Evolutionary conservation across 2,113 vertebrate genomes (phyloP).

Genomic region (Ailurus styani): DNA sequence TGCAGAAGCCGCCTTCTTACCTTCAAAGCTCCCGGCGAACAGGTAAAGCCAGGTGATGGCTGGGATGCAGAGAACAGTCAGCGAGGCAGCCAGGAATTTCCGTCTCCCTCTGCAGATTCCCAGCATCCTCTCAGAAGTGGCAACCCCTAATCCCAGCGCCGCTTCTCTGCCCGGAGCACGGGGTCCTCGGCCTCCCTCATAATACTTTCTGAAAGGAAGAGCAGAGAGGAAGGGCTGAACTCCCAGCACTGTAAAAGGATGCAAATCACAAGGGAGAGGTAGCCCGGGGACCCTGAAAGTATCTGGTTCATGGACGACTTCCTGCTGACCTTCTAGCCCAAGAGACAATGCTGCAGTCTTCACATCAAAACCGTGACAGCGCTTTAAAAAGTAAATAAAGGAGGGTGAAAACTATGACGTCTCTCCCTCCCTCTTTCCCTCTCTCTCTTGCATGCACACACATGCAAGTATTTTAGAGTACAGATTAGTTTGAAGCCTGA

Average conservation of each 20-base stretch:
- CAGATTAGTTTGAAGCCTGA: neutral
- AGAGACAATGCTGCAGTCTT: neutral
- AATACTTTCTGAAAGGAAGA: constrained; percentile 83
- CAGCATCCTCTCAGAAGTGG: constrained; percentile 93
- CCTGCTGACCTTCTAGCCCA: neutral
- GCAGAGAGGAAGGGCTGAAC: constrained; percentile 40
- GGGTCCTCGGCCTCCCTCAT: constrained; percentile 88
- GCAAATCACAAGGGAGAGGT: neutral
- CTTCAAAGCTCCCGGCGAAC: constrained; percentile 94
- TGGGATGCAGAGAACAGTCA: constrained; percentile 94
- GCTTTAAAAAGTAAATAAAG: neutral
- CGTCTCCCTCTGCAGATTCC: constrained; percentile 98
- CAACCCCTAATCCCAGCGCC: constrained; percentile 79
- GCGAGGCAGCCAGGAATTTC: constrained; percentile 96
- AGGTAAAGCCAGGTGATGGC: constrained; percentile 97
- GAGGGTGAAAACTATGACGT: neutral
- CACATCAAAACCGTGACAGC: neutral
- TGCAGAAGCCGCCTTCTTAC: constrained; percentile 77
- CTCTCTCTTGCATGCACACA: neutral
- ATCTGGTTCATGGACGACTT: neutral
- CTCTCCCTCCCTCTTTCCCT: too few relatives aligned
- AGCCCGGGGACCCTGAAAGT: neutral
- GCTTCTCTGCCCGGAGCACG: constrained; percentile 88
- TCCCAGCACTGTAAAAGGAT: neutral
- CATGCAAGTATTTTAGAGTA: neutral